Percentiles rank a stretch among this genome's conserved stretches.
Conservation (phyloP, 2,797 vertebrate genomes). For the Gadopsis marmoratus region DNA sequence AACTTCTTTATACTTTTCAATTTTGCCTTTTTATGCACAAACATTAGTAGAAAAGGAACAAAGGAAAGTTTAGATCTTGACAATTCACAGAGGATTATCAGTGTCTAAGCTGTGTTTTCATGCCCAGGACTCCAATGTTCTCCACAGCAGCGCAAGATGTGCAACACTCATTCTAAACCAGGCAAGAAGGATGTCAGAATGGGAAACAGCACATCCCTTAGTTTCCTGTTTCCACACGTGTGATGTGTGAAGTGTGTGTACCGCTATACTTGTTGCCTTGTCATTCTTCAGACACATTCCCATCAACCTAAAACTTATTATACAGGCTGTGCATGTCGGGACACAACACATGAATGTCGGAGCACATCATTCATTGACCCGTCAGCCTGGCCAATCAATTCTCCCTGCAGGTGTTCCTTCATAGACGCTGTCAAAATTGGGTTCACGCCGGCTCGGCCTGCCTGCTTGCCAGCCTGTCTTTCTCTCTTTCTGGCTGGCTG, state of each 20-base stretch:
- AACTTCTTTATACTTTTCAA: neutral
- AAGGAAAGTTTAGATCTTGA: neutral
- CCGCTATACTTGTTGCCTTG: slow-evolving; percentile 7
- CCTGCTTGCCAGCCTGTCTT: neutral
- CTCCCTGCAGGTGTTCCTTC: slow-evolving; percentile 48
- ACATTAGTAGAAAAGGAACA: neutral
- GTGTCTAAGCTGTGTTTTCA: neutral
- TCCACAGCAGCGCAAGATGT: slow-evolving; percentile 4
- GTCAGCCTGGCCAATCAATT: slow-evolving; percentile 39
- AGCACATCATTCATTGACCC: slow-evolving; percentile 42
- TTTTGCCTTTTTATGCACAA: slow-evolving; percentile 1
- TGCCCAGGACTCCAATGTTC: slow-evolving; percentile 15
- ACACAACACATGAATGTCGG: neutral
- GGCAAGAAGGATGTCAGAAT: slow-evolving; percentile 12
- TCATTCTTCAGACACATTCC: slow-evolving; percentile 18
- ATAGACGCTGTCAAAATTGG: slow-evolving; percentile 33
- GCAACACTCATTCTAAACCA: slow-evolving; percentile 16
- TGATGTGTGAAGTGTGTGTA: neutral
- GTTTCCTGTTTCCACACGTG: neutral
- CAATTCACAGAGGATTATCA: neutral
- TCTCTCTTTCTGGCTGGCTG: slow-evolving; percentile 28
- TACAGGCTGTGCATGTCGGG: slow-evolving; percentile 18
- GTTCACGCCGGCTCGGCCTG: slow-evolving; percentile 13
- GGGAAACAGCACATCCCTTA: slow-evolving; percentile 16
- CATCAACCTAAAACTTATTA: slow-evolving; percentile 5